A percentile compares a stretch with the other conserved stretches of the same genome.
Evolutionary conservation across 2,113 vertebrate species (phyloP).

Genomic region (Misgurnus anguillicaudatus): DNA sequence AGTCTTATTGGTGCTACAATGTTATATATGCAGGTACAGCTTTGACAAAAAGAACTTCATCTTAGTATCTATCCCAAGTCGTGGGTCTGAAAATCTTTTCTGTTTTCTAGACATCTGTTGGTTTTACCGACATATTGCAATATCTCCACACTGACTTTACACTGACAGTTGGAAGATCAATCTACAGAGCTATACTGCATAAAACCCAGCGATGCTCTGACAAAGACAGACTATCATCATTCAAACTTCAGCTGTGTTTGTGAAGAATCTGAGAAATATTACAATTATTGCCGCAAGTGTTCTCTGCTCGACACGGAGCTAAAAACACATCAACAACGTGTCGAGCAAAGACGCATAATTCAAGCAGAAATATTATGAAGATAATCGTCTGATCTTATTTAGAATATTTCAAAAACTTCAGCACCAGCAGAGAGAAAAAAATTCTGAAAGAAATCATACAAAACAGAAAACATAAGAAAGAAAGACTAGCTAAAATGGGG

Average conservation of each 20-base stretch:
- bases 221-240: constrained; percentile 23
- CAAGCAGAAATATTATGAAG: background rate
- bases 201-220: background rate
- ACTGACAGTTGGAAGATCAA: constrained; percentile 3
- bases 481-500: too few relatives aligned
- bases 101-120: constrained; percentile 11
- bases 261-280: background rate
- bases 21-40: background rate
- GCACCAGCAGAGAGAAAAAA: too few relatives aligned
- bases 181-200: too few relatives aligned
- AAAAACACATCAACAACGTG: background rate
- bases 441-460: too few relatives aligned
- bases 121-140: background rate
- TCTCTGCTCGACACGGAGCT: background rate
- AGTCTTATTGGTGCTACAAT: too few relatives aligned
- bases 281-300: background rate
- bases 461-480: too few relatives aligned
- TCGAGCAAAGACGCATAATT: background rate
- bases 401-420: too few relatives aligned
- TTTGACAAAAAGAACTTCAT: too few relatives aligned
- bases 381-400: too few relatives aligned
- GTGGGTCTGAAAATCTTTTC: constrained; percentile 15
- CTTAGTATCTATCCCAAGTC: background rate
- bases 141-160: constrained; percentile 18
- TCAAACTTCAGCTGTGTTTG: background rate